Evolutionary conservation across 2,797 vertebrate genomes (phyloP).

Genomic region (Poecilia gillii): DNA sequence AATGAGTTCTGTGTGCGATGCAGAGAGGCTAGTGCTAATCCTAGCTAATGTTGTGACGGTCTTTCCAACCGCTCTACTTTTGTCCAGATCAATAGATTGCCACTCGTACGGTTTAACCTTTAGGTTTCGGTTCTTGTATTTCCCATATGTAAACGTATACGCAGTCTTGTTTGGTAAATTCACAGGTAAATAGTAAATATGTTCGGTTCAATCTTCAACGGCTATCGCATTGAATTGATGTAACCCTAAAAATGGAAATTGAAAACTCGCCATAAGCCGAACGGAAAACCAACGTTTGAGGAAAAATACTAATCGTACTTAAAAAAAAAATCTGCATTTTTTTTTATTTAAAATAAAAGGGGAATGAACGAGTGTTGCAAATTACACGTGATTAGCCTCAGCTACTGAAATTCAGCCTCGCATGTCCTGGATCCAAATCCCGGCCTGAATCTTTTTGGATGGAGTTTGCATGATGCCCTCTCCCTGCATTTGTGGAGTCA

Average conservation of each 20-base stretch:
- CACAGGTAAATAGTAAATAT: too few relatives aligned
- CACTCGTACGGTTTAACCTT: neutral
- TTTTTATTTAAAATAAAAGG: neutral
- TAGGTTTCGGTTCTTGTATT: neutral
- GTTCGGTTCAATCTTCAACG: neutral
- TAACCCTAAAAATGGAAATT: neutral
- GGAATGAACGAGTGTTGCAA: neutral
- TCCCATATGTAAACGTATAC: too few relatives aligned
- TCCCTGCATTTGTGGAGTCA: too few relatives aligned
- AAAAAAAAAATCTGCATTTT: neutral
- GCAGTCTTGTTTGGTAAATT: neutral
- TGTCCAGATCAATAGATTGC: neutral
- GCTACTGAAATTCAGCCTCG: neutral
- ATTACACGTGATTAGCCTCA: neutral
- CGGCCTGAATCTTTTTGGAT: neutral
- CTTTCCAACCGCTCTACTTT: neutral
- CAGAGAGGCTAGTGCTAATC: conserved; percentile 39
- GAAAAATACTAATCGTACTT: neutral
- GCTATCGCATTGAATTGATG: neutral
- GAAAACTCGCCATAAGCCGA: neutral
- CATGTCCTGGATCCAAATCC: neutral
- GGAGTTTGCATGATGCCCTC: neutral
- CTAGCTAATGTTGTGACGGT: conserved; percentile 24
- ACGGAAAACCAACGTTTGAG: neutral
- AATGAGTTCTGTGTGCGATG: neutral